Percentiles rank a stretch among this genome's conserved stretches.
These are phyloP conservation scores for Drosophila asahinai DNA, from an alignment of 1,140 invertebrate genomes.

Conservation along the genomic window DNA sequence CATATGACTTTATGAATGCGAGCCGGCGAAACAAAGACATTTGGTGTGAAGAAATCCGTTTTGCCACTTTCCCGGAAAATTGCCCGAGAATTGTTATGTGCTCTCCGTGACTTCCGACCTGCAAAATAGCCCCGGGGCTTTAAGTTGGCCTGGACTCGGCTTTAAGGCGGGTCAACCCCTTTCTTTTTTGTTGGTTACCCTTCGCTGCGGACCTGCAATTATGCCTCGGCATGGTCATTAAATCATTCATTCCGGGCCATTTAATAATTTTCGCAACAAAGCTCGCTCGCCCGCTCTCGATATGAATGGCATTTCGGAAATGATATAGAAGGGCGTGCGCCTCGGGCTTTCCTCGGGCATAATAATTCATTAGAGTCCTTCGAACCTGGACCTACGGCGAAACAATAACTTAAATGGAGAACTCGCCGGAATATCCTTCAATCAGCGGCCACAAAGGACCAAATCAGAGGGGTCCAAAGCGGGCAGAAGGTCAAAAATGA, in stretches of 20 bases:
- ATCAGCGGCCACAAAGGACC: slow-evolving; percentile 50
- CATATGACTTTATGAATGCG: slow-evolving; percentile 76
- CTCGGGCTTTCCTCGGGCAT: slow-evolving; percentile 21
- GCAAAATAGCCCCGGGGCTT: slow-evolving; percentile 6
- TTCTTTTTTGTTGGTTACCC: slow-evolving; percentile 40
- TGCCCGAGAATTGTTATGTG: slow-evolving; percentile 71
- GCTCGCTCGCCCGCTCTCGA: slow-evolving; percentile 7
- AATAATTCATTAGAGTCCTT: slow-evolving; percentile 77
- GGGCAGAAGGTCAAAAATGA: slow-evolving; percentile 84
- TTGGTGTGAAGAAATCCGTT: slow-evolving; percentile 72
- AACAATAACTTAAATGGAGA: slow-evolving; percentile 77
- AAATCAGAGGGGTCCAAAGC: slow-evolving; percentile 35
- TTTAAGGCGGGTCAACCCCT: slow-evolving; percentile 59
- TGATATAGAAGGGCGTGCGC: slow-evolving; percentile 54
- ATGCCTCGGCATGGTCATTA: slow-evolving; percentile 71
- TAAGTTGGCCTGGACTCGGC: slow-evolving; percentile 13
- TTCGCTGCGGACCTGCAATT: slow-evolving; percentile 66
- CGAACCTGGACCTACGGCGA: slow-evolving; percentile 46
- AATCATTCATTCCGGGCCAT: slow-evolving; percentile 84
- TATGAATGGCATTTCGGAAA: slow-evolving; percentile 11
- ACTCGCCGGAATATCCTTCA: slow-evolving; percentile 15
- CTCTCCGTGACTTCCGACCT: slow-evolving; percentile 54
- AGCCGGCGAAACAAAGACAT: slow-evolving; percentile 32
- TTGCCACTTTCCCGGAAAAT: slow-evolving; percentile 70
- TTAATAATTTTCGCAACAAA: slow-evolving; percentile 80